Percentiles rank a stretch among this genome's conserved stretches.
phyloP scores from a whole-genome alignment of 2,888 invertebrate species.

The Theodoxus fluviatilis region DNA sequence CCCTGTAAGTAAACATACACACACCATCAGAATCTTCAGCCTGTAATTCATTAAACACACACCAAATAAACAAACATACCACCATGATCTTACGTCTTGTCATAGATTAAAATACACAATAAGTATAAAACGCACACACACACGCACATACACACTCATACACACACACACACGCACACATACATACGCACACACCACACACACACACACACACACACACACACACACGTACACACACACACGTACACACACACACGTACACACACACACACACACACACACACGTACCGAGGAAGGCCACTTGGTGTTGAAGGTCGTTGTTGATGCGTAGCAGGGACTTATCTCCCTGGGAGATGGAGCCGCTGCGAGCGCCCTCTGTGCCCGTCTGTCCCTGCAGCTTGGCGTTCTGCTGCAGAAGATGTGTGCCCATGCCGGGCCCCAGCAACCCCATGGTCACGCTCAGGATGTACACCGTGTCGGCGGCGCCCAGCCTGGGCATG shows the following conservation, averaged over 20 bases:
- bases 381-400: no score
- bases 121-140: neutral
- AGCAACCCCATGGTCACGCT: slow-evolving; percentile 89
- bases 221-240: no score
- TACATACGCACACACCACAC: neutral
- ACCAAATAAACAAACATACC: no score
- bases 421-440: slow-evolving; percentile 66
- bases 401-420: slow-evolving; percentile 60
- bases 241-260: neutral
- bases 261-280: neutral
- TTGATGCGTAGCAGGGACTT: slow-evolving; percentile 25
- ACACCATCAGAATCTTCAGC: neutral
- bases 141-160: neutral
- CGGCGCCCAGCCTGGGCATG: slow-evolving; percentile 85
- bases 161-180: neutral
- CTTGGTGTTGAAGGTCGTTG: slow-evolving; percentile 64
- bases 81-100: no score
- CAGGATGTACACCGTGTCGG: slow-evolving; percentile 89
- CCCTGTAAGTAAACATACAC: neutral
- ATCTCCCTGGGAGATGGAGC: slow-evolving; percentile 43
- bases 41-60: no score
- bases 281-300: slow-evolving; percentile 68
- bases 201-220: neutral
- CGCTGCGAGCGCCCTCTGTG: slow-evolving; percentile 51
- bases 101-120: no score